phyloP scores from a whole-genome alignment of 2,113 vertebrate species.

The rat (Rattus norvegicus) region DNA sequence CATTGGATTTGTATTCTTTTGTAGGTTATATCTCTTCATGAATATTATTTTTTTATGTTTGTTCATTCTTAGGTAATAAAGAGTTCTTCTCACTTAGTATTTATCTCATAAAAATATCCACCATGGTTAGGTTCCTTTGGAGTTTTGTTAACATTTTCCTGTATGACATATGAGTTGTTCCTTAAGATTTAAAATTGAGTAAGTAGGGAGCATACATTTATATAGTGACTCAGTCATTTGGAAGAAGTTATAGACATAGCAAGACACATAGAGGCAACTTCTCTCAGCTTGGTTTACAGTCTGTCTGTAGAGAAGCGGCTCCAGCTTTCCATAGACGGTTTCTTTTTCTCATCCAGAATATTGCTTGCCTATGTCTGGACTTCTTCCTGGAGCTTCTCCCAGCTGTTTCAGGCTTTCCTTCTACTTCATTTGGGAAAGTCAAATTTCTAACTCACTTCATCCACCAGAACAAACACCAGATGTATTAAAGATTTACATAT shows the following conservation, averaged over 20 bases:
- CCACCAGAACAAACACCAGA: conserved; percentile 66
- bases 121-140: not conserved
- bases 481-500: conserved; percentile 69
- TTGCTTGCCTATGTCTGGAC: conserved; percentile 51
- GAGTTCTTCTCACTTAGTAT: not conserved
- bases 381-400: conserved; percentile 59
- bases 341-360: conserved; percentile 42
- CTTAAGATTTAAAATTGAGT: not conserved
- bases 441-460: conserved; percentile 54
- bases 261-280: not conserved
- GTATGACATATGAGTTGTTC: not conserved
- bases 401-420: conserved; percentile 45
- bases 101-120: not conserved
- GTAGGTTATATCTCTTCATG: not conserved
- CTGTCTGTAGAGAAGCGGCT: not conserved
- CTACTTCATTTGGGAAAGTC: conserved; percentile 41
- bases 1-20: conserved; percentile 45
- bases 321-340: conserved; percentile 38
- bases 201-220: not conserved
- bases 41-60: conserved; percentile 37
- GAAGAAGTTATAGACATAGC: conserved; percentile 29
- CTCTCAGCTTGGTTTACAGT: conserved; percentile 19
- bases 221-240: not conserved
- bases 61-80: conserved; percentile 41
- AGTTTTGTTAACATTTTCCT: not conserved